Evolutionary conservation across 2,797 vertebrate genomes (phyloP).

Genomic region (Poecile montanus): DNA sequence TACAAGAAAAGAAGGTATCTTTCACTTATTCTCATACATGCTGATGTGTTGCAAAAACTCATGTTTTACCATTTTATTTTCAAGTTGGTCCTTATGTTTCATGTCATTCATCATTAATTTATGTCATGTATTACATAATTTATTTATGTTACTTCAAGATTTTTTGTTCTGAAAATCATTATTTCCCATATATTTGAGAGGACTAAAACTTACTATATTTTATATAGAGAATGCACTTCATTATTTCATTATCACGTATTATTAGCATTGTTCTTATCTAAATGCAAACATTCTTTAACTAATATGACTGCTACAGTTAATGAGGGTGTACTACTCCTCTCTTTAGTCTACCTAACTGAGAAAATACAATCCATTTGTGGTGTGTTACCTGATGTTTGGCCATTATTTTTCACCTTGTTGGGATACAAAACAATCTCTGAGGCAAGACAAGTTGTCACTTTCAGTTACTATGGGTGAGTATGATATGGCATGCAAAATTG

Average conservation of each 20-base stretch:
- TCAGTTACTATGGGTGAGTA: conserved; percentile 40
- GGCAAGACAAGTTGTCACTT: conserved; percentile 62
- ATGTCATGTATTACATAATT: fast-evolving
- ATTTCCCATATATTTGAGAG: neutral
- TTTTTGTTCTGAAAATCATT: neutral
- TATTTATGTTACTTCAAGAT: neutral
- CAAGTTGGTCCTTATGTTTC: neutral
- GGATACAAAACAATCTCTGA: conserved; percentile 47
- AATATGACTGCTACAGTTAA: neutral
- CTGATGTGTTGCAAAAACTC: neutral
- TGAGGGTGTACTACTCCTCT: neutral
- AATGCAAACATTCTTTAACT: neutral
- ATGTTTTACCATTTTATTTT: neutral
- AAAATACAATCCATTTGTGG: neutral
- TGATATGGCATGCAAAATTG: conserved; percentile 62
- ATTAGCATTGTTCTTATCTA: neutral
- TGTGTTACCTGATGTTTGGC: neutral
- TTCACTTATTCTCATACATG: neutral
- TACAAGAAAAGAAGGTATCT: neutral
- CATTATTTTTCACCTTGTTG: conserved; percentile 43
- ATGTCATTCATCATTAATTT: neutral
- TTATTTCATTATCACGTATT: neutral
- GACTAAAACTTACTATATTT: neutral
- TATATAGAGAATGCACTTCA: neutral
- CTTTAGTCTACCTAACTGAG: neutral